Conservation (phyloP, 37 sponge, comb jelly and placozoan genomes). For the Halisarca cf. caerulea region DNA sequence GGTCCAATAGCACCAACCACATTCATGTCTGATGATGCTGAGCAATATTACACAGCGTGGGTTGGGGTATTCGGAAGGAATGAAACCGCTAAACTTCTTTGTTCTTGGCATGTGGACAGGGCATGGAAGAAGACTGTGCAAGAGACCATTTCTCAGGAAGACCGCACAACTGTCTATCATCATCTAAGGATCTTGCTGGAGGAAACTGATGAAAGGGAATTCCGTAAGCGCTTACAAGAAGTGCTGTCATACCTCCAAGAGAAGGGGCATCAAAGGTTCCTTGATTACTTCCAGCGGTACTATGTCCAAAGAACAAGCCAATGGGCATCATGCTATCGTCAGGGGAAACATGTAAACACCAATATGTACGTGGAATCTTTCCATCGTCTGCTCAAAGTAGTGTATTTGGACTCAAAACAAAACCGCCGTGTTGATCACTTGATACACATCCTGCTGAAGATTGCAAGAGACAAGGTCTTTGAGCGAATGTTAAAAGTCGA, state of each 20-base stretch:
- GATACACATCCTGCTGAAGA: constrained; percentile 36
- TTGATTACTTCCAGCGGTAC: constrained; percentile 34
- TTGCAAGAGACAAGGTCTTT: constrained; percentile 60
- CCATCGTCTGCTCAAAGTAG: constrained; percentile 47
- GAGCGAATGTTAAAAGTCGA: constrained; percentile 47
- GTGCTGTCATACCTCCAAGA: too few species aligned
- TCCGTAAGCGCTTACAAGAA: too few species aligned
- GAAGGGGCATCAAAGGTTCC: too few species aligned
- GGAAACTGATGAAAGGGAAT: constrained; percentile 17
- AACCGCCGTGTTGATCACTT: constrained; percentile 51
- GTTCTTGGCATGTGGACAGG: too few species aligned
- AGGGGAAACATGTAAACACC: constrained; percentile 42
- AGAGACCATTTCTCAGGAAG: not conserved
- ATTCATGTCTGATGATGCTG: not conserved
- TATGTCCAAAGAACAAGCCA: constrained; percentile 33
- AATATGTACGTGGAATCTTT: constrained; percentile 75
- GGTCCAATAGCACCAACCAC: not conserved
- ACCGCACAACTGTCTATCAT: constrained; percentile 33
- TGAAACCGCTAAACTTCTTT: too few species aligned
- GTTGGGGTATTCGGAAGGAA: too few species aligned
- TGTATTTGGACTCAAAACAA: constrained; percentile 41
- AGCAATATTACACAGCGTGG: constrained; percentile 12
- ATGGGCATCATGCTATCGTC: constrained; percentile 64
- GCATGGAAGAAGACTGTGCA: not conserved
- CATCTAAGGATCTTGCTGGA: constrained; percentile 37